Evolutionary conservation across 1,140 invertebrate genomes (phyloP), one percentile per base, ranked within the genome.

Genomic region (Hydropsyche tenuis): DNA sequence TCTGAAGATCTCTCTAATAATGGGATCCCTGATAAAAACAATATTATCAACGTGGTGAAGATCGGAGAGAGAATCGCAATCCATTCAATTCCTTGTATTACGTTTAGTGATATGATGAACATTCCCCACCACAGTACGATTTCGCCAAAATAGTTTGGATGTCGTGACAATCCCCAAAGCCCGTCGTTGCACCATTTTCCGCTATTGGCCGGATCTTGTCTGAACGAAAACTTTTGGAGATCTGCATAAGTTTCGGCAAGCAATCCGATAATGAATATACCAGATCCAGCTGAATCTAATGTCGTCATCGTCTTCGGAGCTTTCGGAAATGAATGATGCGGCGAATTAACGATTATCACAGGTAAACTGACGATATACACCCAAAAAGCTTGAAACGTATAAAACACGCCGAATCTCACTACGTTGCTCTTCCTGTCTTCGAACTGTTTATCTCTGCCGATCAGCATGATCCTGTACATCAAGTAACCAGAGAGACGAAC

Each of bases 91-190:
- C 92, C 91, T 79, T 92, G 88, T 56, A 97, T 90, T 1, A 96
- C 91, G 79, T 94, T 95, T 0, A 95, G 82, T 0, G 94, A 94
- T 81, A 96, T 94, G 48, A 94, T 88, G 80, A 96, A 97, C 56
- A 97, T 91, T 0, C 95, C 95, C 91, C 94, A 95, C 96, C 96
- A 98, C 0, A 97, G 86, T 0, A 94, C 86, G 27, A 98, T 94
- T 85, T 98, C 96, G 0, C 96, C 96, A 83, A 97, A 96, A 80
- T 98, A 98, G 82, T 98, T 98, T 0, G 96, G 96, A 85, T 97
- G 96, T 70, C 96, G 88, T 0, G 94, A 96, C 14, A 95, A 80
- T 51, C 91, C 89, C 96, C 96, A 98, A 14, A 97, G 84, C 14
- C 95, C 94, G 79, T 92, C 92, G 80, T 95, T 93, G 80, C 94